Evolutionary conservation across 1,140 invertebrate genomes (phyloP), one percentile per base, ranked within the genome.

Genomic region (Trichoplusia ni): DNA sequence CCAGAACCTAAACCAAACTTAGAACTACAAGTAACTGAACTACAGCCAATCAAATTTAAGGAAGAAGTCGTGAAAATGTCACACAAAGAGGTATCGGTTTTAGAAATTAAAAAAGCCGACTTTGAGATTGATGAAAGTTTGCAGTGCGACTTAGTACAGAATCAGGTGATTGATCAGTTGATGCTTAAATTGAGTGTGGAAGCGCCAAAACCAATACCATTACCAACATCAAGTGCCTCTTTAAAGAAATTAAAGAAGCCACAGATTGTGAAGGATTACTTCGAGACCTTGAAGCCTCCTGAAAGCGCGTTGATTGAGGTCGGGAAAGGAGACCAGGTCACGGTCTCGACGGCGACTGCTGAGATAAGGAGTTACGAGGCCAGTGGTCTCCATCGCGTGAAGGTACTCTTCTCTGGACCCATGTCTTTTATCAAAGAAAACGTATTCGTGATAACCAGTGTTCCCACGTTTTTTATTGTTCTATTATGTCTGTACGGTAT

Each of bases 111-210:
- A 59, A 29, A 9, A 13, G 8, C n/a, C n/a, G n/a, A n/a, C n/a
- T n/a, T n/a, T n/a, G n/a, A 70, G 51, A 56, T 44, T 1, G 62
- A 82, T 29, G 62, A 68, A 51, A 47, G 42, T 25, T 42, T 80
- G 29, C 82, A 88, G 66, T 88, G 85, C 29, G 61, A 77, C 58
- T 59, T 84, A 19, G 51, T 84, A 1, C 65, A 79, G 23, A 86
- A 73, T 1, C 59, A 79, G 27, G 47, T 75, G 0, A 80, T 86
- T 25, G 82, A 85, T 42, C 56, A 81, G 53, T 46, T 84, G 8
- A 70, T 79, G 68, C 5, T 61, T 2, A 73, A 75, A 71, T 19
- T 79, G 5, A 74, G 51, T 35, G 14, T 65, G 16, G 72, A 75
- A 35, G 54, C 27, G 1, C 25, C 53, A 3, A 73, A 66, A 59